Base-by-base conservation (phyloP, 2,888 invertebrate genomes). In the Diarsia rubi region DNA sequence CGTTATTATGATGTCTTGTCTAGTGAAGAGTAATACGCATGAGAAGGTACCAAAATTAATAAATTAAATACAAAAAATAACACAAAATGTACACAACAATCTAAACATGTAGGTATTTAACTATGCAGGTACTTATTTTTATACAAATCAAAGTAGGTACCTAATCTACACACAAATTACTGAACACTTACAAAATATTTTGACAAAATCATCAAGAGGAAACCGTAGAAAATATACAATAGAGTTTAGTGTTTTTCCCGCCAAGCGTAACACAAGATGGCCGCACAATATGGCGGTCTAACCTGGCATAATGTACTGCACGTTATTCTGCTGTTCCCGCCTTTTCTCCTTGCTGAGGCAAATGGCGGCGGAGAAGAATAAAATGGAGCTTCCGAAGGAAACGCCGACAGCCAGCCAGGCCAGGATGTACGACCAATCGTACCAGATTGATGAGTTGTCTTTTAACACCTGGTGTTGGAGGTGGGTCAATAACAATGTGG, bases 251-350 rank as follows among this genome's bases (percentile, higher is more conserved):
- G 82, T 87, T 86, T 86, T 81, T 85, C 86, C 95, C 95, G 93
- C 91, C 92, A 96, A 96, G 96, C 96, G 93, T 95, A 94, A 88
- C 91, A 89, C 91, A 91, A 92, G 72, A 93, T 93, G 92, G 92
- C 88, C 86, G 86, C 87, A 84, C 66, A 85, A 92, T 65, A 93
- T 93, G 94, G 94, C 95, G 93, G 94, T 92, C 96, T 97, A 97
- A 98, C 98, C 98, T 98, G 98, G 98, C 98, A 98, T 98, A 92
- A 98, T 98, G 97, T 98, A 98, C 95, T 98, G 98, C 97, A 98
- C 98, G 95, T 98, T 98, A 92, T 98, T 97, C 91, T 97, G 97
- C 88, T 97, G 97, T 92, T 98, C 98, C 87, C 97, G 97, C 84
- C 97, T 97, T 89, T 98, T 97, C 94, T 98, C 98, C 94, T 97